A percentile compares a stretch with the other conserved stretches of the same genome.
Conservation (phyloP, 2,888 invertebrate genomes). For the Pilophorus perplexus region DNA sequence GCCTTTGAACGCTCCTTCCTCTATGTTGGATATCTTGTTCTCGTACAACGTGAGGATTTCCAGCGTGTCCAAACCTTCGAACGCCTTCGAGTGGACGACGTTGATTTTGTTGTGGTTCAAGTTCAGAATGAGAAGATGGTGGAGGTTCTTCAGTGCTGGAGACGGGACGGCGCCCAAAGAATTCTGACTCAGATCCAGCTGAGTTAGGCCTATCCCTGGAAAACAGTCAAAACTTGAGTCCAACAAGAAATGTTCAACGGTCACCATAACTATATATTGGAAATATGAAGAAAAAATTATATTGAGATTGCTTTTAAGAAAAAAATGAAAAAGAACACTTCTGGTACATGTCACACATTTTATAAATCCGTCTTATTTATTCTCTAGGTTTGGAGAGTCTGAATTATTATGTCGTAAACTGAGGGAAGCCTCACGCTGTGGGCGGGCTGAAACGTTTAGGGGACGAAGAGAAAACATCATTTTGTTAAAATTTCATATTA, state of each 20-base stretch:
- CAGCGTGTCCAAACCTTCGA: slow-evolving; percentile 80
- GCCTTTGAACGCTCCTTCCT: slow-evolving; percentile 80
- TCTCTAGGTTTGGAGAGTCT: too few species aligned
- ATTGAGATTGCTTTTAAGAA: too few species aligned
- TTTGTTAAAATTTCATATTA: too few species aligned
- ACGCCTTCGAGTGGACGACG: slow-evolving; percentile 74
- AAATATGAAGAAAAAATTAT: slow-evolving; percentile 12
- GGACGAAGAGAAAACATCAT: too few species aligned
- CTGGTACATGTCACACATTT: too few species aligned
- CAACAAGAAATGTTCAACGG: slow-evolving; percentile 33
- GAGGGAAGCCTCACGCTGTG: too few species aligned
- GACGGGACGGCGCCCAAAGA: slow-evolving; percentile 77
- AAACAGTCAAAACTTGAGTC: slow-evolving; percentile 30
- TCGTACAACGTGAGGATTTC: slow-evolving; percentile 85
- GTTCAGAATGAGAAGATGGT: slow-evolving; percentile 80
- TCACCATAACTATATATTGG: not conserved
- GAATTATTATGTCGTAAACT: too few species aligned
- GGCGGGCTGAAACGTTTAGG: too few species aligned
- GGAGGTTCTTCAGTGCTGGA: slow-evolving; percentile 72
- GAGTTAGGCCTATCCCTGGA: slow-evolving; percentile 79
- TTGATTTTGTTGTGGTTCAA: slow-evolving; percentile 84
- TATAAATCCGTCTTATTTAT: too few species aligned
- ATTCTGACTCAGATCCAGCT: slow-evolving; percentile 85
- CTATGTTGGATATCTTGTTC: slow-evolving; percentile 75
- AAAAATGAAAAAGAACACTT: too few species aligned